Percentiles rank a stretch among this genome's conserved stretches.
phyloP scores from a whole-genome alignment of 2,888 invertebrate species.

The Entomobrya multifasciata region DNA sequence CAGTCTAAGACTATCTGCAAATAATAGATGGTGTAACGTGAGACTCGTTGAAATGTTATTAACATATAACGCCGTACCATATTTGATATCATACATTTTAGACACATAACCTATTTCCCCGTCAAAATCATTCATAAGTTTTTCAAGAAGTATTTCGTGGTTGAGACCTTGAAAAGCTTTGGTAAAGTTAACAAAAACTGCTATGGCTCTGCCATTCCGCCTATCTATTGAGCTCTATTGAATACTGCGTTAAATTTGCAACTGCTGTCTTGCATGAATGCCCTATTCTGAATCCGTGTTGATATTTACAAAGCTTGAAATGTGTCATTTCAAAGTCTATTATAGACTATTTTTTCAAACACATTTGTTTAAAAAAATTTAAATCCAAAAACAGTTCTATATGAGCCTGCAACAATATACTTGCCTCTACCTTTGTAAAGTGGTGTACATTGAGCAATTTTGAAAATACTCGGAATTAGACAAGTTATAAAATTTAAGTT shows the following conservation, averaged over 20 bases:
- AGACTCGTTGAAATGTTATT: neutral
- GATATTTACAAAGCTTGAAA: no score
- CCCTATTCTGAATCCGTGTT: neutral
- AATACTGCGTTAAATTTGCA: neutral
- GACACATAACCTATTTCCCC: neutral
- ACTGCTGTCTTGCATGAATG: constrained; percentile 35
- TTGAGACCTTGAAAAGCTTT: constrained; percentile 24
- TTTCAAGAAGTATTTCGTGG: neutral
- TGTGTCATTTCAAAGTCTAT: no score
- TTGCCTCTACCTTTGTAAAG: constrained; percentile 42
- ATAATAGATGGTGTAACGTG: neutral
- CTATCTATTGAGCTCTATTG: neutral
- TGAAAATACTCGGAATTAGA: neutral
- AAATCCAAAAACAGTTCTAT: constrained; percentile 8
- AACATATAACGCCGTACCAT: constrained; percentile 26
- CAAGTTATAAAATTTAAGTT: neutral
- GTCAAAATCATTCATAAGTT: constrained; percentile 1
- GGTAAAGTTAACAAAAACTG: neutral
- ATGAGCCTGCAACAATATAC: neutral
- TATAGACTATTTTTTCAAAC: no score
- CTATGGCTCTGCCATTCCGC: constrained; percentile 12
- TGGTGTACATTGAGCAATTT: constrained; percentile 16
- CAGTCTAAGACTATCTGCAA: constrained; percentile 47
- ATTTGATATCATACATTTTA: neutral
- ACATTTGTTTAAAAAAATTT: neutral